Conservation (phyloP, 2,888 invertebrate species). For the Eupithecia tripunctaria region DNA sequence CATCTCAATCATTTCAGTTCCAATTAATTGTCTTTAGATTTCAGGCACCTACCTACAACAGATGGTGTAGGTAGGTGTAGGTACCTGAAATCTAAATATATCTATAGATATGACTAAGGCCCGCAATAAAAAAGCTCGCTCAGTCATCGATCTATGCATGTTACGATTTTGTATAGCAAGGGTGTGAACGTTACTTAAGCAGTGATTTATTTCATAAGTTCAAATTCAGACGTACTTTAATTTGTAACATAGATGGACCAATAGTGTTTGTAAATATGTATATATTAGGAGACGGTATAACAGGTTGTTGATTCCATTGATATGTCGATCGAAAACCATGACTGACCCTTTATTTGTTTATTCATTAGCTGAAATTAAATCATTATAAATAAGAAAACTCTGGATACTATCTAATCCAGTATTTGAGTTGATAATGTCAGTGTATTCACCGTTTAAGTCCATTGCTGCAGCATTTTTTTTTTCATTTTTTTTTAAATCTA, state of each 20-base stretch:
- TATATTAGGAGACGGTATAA: conserved; percentile 72
- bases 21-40: neutral
- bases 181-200: neutral
- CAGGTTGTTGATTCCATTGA: conserved; percentile 67
- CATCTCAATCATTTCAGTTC: neutral
- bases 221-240: conserved; percentile 45
- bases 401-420: neutral
- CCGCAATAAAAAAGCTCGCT: too few relatives aligned
- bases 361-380: neutral
- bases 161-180: neutral
- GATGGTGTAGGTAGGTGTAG: too few relatives aligned
- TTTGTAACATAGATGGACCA: conserved; percentile 81
- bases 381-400: neutral
- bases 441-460: neutral
- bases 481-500: neutral
- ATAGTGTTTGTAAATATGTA: conserved; percentile 81
- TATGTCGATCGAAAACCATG: conserved; percentile 51
- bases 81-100: too few relatives aligned
- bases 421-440: neutral
- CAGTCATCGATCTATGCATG: too few relatives aligned
- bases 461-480: neutral
- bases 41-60: neutral
- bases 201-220: conserved; percentile 29
- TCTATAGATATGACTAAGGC: neutral
- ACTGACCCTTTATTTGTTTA: conserved; percentile 53